Base-by-base conservation (phyloP, 1,140 invertebrate species). In the Asbolus verrucosus region DNA sequence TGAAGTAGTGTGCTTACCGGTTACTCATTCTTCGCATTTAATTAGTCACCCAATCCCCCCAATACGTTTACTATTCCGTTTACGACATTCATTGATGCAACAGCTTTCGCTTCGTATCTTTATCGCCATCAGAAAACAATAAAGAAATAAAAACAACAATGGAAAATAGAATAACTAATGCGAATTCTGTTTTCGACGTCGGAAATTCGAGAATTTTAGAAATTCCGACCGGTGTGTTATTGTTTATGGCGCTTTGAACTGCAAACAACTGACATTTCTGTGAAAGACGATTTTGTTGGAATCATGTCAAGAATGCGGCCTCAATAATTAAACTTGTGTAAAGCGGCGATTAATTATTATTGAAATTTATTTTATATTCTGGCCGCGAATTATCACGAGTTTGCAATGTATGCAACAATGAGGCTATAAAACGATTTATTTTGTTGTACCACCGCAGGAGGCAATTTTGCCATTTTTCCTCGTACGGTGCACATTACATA, bases 231-330 rank as follows among this genome's bases (percentile, higher is more conserved):
- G n/a, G 46, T 27, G 11, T 46, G 16, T 46, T 46, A 46, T 46
- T 46, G 41, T 46, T 54, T 54, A 1, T 27, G 21, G 11, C 5
- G 11, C 6, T 11, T 36, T 30, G 9, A 5, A 5, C 6, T 18
- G 15, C n/a, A 24, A 54, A 27, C 46, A 54, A 54, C 5, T 54
- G 46, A 54, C 46, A 54, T 54, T 54, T 54, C 21, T 21, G 6
- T 27, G 19, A 54, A 54, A 54, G 46, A 21, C 46, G 27, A 54
- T 54, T 54, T 54, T 54, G 19, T 14, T 54, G 18, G 46, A 54
- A 27, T 27, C 21, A 54, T 54, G 46, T 54, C 46, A 54, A 54
- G 46, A 54, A 54, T 54, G 46, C 21, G 46, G n/a, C 46, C 46
- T 54, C 46, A 54, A 54, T 27, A 54, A 54, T 54, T 54, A 27